Evolutionary conservation across 2,113 vertebrate genomes (phyloP), one percentile per base, ranked within the genome.

Genomic region (Thryonomys swinderianus): DNA sequence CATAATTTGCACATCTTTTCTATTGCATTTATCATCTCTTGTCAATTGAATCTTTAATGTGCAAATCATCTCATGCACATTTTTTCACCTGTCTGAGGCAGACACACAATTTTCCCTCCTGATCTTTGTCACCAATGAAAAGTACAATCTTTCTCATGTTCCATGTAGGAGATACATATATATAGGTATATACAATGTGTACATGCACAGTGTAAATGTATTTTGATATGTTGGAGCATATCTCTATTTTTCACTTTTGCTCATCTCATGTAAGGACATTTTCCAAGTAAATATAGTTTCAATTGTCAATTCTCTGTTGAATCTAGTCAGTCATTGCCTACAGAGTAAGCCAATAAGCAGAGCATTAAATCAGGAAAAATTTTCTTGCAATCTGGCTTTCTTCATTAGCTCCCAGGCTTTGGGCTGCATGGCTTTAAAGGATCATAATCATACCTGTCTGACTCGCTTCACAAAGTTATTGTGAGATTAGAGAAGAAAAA

Each of bases 341-440:
- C 30, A 66, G 66, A 45, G 14, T 37, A 40, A 90, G 73, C 27
- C 71, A 67, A 30, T 62, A 51, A 92, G 51, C 53, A 85, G 85
- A 20, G 53, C 34, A 61, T 0, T 85, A 55, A 51, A 45, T 79
- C 25, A 40, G 40, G n/a, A 90, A 88, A 62, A 93, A 61, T 80
- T 23, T 82, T 37, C 67, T 90, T 92, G 85, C 71, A 79, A 30
- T 83, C 78, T 79, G 32, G 34, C 40, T 92, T 86, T 90, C 53
- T 80, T 96, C 85, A 90, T 90, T 78, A 90, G 73, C 62, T 91
- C 42, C 57, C 27, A 85, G 59, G 42, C 48, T 93, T 86, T 76
- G 61, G 67, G 85, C 40, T 40, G 61, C 27, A 71, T 37, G 73
- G 30, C 61, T 87, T 87, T 86, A 42, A 93, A 94, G 82, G 88